Evolutionary conservation across 2,797 vertebrate species (phyloP), one percentile per base, ranked within the genome.

Genomic region (Microtus californicus): DNA sequence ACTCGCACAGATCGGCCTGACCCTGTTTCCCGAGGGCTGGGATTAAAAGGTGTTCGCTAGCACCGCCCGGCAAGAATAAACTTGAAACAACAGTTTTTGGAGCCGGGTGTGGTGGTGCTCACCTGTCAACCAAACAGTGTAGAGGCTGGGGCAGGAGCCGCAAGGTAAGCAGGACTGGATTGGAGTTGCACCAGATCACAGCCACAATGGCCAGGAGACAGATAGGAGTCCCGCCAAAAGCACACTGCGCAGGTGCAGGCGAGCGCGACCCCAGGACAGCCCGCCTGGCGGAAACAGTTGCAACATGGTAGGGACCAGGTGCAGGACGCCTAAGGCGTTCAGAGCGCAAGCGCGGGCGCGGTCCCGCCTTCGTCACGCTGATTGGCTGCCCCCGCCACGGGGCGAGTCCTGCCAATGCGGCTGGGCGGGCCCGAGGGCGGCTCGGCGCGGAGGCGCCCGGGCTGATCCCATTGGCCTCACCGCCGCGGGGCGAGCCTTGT

Each of bases 251-350:
- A 45, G 59, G 29, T 65, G 61, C 61, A 83, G 10, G 27, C 25
- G 40, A 12, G 40, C 29, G 2, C 40, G 17, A 34, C 40, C 27
- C 37, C 59, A 29, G 37, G 4, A 43, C n/a, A 2, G 8, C 4
- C 15, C 2, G 23, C 37, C 0, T 5, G 15, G 37, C 37, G 17
- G 43, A 31, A 43, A 29, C 56, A 0, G 14, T 1, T 11, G 56
- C 37, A 43, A 4, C 37, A 1, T 2, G 6, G 25, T 21, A 19
- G 23, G 9, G 43, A 51, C 63, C 43, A n/a, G 63, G 63, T n/a
- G 63, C 63, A 5, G 14, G 40, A 40, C 23, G 34, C 45, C 4
- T 1, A 7, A 34, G 3, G 5, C 27, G 25, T 14, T 7, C 5
- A 19, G 45, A 56, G 85, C 67, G 2, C 85, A 73, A 10, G 48